phyloP scores from a whole-genome alignment of 1,140 invertebrate species.

The Drosophila lowei region DNA sequence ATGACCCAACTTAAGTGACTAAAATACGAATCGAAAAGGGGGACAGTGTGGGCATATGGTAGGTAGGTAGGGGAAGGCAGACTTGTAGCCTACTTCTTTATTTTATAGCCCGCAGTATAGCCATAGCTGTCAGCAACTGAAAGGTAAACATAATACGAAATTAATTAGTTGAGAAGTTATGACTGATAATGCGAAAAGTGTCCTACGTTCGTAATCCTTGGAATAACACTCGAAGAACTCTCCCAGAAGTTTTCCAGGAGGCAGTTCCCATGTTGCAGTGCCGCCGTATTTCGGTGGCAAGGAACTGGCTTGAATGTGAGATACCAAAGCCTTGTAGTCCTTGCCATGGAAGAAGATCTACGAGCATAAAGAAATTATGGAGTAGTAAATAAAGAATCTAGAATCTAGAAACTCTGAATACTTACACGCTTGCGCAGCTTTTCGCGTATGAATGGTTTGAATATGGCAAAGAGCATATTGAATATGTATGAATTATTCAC shows the following conservation, averaged over 20 bases:
- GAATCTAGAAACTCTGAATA: constrained; percentile 3
- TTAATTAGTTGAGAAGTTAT: neutral
- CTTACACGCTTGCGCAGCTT: constrained; percentile 86
- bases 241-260: constrained; percentile 84
- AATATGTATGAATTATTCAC: constrained; percentile 91
- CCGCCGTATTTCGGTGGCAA: constrained; percentile 89
- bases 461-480: constrained; percentile 89
- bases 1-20: constrained; percentile 72
- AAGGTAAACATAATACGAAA: neutral
- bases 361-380: constrained; percentile 25
- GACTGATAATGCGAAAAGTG: neutral
- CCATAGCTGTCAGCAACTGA: constrained; percentile 78
- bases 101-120: constrained; percentile 63
- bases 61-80: neutral
- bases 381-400: neutral
- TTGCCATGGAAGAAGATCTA: constrained; percentile 90
- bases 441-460: constrained; percentile 90
- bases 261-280: constrained; percentile 84
- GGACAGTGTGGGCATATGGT: neutral
- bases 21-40: constrained; percentile 60
- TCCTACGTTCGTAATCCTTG: constrained; percentile 85
- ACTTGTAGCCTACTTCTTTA: constrained; percentile 57
- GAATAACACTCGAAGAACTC: constrained; percentile 85
- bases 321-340: constrained; percentile 86
- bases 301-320: constrained; percentile 86